Base-by-base conservation (phyloP, 2,888 invertebrate genomes). In the Nysson spinosus region DNA sequence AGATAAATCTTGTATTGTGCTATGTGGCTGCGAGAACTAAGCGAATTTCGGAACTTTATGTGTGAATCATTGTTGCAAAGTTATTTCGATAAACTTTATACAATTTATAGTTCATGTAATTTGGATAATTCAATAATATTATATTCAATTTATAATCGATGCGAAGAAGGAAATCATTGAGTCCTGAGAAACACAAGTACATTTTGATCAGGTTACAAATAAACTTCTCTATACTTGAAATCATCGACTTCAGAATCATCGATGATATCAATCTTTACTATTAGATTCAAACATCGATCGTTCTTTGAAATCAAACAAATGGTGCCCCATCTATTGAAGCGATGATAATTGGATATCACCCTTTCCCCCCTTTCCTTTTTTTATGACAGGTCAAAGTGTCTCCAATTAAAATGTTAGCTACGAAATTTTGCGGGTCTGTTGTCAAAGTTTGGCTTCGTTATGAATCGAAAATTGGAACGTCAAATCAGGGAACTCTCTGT, bases 231-330 rank as follows among this genome's bases (percentile, higher is more conserved):
- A 51, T 52, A 49, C 51, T 40, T 35, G 35, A 20, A n/a, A n/a
- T n/a, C n/a, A n/a, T n/a, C n/a, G n/a, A 20, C 32, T 42, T 35
- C 14, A 52, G 26, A 39, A 52, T 51, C 39, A 55, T 24, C 43
- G 51, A 26, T 17, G 24, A 26, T 57, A 28, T 39, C 46, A 42
- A 43, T 32, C 61, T 37, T 47, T 40, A 57, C 50, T 61, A 65
- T 62, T 61, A 58, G 61, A 61, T 61, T 42, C 66, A 30, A 40
- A 37, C 56, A 65, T 60, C 44, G 46, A 16, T 35, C 32, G 16
- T 26, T 34, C 55, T 55, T 40, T 42, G 40, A 46, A 11, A 64
- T 19, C 5, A 6, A 30, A n/a, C 28, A 44, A 49, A 26, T 60
- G 54, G 49, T 47, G 37, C 16, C 32, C 35, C 37, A n/a, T 2